A percentile compares a stretch with the other conserved stretches of the same genome.
Conservation (phyloP, 2,888 invertebrate genomes). For the Acholoe squamosa region DNA sequence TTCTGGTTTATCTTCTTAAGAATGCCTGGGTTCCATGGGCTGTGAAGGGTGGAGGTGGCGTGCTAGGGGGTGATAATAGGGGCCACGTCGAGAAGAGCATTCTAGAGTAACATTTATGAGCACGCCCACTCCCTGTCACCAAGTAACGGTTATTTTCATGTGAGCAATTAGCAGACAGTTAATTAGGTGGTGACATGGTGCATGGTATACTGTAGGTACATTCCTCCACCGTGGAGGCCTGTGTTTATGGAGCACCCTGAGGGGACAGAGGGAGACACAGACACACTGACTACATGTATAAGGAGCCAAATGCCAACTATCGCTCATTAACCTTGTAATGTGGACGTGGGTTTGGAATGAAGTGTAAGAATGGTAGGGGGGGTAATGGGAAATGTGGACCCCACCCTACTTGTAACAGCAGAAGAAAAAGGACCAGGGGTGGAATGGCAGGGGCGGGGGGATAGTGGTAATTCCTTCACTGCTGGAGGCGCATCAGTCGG, state of each 20-base stretch:
- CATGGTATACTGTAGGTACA: background rate
- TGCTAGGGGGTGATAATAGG: slow-evolving; percentile 14
- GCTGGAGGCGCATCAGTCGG: slow-evolving; percentile 15
- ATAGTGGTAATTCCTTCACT: background rate
- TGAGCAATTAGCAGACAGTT: slow-evolving; percentile 53
- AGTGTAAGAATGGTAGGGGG: background rate
- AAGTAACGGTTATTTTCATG: slow-evolving; percentile 59
- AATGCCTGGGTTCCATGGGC: background rate
- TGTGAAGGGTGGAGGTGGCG: background rate
- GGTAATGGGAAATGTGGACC: background rate
- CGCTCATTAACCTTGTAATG: slow-evolving; percentile 18
- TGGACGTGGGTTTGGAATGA: background rate
- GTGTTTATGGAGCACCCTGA: background rate
- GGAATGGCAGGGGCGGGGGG: background rate
- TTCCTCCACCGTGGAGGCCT: background rate
- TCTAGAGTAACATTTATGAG: slow-evolving; percentile 55
- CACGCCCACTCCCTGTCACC: background rate
- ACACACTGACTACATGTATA: background rate
- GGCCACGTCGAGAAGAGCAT: slow-evolving; percentile 42
- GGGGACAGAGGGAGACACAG: background rate
- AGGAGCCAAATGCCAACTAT: background rate
- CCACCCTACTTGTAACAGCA: too few relatives aligned
- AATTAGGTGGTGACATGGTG: slow-evolving; percentile 39
- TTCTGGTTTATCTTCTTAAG: background rate
- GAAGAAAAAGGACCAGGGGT: background rate